Evolutionary conservation across 2,888 invertebrate species (phyloP), one percentile per base, ranked within the genome.

Genomic region (Melipona bicolor): DNA sequence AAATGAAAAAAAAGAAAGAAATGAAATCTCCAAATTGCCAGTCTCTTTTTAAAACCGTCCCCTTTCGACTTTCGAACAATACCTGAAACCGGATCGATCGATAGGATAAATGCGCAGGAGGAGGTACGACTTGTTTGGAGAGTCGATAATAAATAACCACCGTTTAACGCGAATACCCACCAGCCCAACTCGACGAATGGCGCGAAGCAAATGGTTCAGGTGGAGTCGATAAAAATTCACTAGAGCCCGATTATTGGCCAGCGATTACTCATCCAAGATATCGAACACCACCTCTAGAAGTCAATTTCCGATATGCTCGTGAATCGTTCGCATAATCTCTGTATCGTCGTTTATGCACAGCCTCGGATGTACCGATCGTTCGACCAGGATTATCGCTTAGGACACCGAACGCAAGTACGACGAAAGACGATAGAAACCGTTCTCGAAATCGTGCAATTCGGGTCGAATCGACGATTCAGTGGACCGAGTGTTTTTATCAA

Each of bases 201-300:
- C 54, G 6, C n/a, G 65, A 4, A 32, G 24, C 24, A 21, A 59
- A 76, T 59, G 68, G 21, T 68, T 21, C 76, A 50, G 49, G n/a
- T n/a, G 52, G 61, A 77, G 62, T 15, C 52, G 50, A 77, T 77
- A 77, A 62, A 77, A 77, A 62, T 49, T 43, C 67, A 56, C 62
- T n/a, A 21, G 4, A 5, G 19, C 15, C 43, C 56, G 52, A 70
- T 52, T 69, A 77, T 50, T 50, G 77, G 50, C 32, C 36, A 52
- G 19, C 61, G 62, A 69, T 71, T 64, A 43, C 64, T 77, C 70
- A 77, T 70, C 36, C 36, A 27, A 62, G 61, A 24, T 59, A 67
- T 65, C 56, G 50, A 27, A 67, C 15, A 36, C 36, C 32, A 74
- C 19, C 62, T 64, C 32, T 49, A 61, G 49, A 36, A 54, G 36